Evolutionary conservation across 2,888 invertebrate genomes (phyloP), one percentile per base, ranked within the genome.

Genomic region (Andrena dorsata): DNA sequence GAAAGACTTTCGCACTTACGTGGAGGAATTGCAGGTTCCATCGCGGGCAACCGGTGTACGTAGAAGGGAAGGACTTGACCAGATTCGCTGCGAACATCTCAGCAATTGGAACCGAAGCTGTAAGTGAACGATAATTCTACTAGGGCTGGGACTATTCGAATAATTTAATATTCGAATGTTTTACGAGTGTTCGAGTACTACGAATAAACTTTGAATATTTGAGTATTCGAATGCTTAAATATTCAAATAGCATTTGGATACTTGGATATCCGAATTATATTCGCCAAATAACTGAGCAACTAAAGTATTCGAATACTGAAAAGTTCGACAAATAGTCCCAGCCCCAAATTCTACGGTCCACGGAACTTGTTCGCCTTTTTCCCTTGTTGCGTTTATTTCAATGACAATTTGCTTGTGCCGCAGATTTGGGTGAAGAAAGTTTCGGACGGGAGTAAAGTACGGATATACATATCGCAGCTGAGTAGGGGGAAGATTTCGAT

Each of bases 381-480:
- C 47, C 58, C 30, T 65, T 58, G 51, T 71, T 53, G 30, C 56
- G n/a, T 32, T 68, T 63, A 60, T 80, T 63, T 73, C 49, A 64
- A 53, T 23, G 68, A 51, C 70, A 80, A 61, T 4, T 51, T 65
- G 16, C 26, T 89, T 87, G 89, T 86, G 86, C 95, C 96, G 1
- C 94, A 98, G 98, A 96, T 99, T 92, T 98, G 97, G 97, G 97
- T 98, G 64, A 97, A 98, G 92, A 98, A 98, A 94, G 95, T 96
- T 0, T 94, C 94, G 4, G 97, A 98, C 91, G 96, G 96, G 81
- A 96, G 96, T 84, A 97, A 98, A 94, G 96, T 98, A 26, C 95
- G 97, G 93, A 97, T 99, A 92, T 97, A 96, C 92, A 95, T 97
- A 90, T 96, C 97, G 1, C 97, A 98, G 92, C 94, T 99, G 88